phyloP scores from a whole-genome alignment of 2,888 invertebrate species.

The Hydraecia micacea region DNA sequence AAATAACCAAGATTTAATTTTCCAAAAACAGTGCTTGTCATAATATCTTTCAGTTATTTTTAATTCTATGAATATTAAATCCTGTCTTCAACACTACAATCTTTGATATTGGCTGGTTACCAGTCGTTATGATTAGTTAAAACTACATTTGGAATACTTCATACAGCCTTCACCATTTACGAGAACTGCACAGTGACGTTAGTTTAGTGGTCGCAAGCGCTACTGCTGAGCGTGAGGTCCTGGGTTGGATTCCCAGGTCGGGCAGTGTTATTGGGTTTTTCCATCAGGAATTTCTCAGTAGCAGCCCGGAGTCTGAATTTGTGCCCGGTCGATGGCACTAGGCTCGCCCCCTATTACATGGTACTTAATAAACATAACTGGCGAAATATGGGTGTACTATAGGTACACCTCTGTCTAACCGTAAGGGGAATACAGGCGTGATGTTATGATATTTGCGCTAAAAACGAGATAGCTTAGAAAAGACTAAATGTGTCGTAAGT shows the following conservation, averaged over 20 bases:
- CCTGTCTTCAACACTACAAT: background rate
- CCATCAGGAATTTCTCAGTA: too few species aligned
- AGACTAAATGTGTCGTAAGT: too few species aligned
- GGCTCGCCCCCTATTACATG: background rate
- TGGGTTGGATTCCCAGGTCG: too few species aligned
- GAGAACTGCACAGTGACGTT: background rate
- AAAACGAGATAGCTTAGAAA: background rate
- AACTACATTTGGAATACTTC: background rate
- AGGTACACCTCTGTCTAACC: background rate
- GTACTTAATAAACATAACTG: background rate
- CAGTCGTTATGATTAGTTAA: background rate
- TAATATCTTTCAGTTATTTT: background rate
- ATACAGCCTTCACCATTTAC: background rate
- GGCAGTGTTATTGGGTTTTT: too few species aligned
- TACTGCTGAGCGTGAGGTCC: too few species aligned
- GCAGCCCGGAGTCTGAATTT: too few species aligned
- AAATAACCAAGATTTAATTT: background rate
- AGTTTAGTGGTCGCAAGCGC: background rate
- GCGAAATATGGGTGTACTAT: background rate
- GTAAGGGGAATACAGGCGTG: fast-evolving
- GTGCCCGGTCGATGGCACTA: background rate
- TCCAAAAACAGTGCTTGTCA: background rate
- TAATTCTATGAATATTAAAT: background rate
- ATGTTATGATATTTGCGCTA: background rate
- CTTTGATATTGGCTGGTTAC: too few species aligned